Conservation (phyloP, 2,113 vertebrate genomes). For the Hippocampus mohnikei region DNA sequence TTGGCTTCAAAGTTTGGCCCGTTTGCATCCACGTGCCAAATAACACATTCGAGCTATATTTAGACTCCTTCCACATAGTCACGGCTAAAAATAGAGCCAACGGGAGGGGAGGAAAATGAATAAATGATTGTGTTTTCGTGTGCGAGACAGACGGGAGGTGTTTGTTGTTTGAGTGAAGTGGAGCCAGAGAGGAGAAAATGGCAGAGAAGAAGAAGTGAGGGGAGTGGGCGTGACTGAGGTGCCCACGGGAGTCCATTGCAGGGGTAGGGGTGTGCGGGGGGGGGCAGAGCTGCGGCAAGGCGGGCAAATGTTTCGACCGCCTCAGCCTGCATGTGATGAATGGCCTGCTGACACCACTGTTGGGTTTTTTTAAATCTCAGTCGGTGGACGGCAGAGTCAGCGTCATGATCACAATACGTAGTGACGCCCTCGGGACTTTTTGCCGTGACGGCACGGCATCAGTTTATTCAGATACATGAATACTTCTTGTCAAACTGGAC, state of each 20-base stretch:
- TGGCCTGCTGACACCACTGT: conserved; percentile 32
- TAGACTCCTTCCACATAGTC: neutral
- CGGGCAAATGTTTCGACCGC: conserved; percentile 29
- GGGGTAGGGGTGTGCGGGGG: too few relatives aligned
- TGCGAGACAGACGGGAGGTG: conserved; percentile 19
- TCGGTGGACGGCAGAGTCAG: conserved; percentile 13
- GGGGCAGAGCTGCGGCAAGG: conserved; percentile 33
- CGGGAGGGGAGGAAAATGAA: conserved; percentile 44
- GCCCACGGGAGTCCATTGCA: conserved; percentile 5
- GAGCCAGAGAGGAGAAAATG: conserved; percentile 6
- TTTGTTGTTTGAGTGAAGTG: neutral
- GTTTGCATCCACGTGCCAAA: neutral
- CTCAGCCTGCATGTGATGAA: conserved; percentile 47
- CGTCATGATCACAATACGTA: conserved; percentile 4
- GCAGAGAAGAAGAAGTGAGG: conserved; percentile 12
- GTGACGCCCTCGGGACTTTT: neutral
- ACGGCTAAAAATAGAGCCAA: conserved; percentile 40
- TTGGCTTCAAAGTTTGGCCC: neutral
- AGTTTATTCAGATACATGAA: neutral
- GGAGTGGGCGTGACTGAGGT: conserved; percentile 8
- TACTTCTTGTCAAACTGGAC: neutral
- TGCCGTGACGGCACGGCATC: neutral
- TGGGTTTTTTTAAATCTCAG: neutral
- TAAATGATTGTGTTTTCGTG: conserved; percentile 53
- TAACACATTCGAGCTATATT: neutral